A percentile compares a stretch with the other conserved stretches of the same genome.
Evolutionary conservation across 2,797 vertebrate species (phyloP).

Genomic region (Balearica regulorum): DNA sequence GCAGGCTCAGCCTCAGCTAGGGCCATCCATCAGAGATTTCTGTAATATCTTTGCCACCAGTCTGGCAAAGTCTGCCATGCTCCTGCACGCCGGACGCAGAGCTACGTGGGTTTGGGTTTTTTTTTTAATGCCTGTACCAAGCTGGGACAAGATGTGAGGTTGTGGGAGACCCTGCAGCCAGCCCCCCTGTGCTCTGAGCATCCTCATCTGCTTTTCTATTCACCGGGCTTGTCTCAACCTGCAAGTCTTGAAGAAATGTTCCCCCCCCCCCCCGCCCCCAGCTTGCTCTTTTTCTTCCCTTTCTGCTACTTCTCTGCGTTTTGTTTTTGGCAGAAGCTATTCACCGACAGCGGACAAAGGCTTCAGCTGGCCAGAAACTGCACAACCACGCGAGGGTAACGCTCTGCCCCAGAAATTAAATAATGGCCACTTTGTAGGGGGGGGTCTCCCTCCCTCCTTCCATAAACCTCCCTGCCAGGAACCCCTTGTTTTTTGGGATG

Average conservation of each 20-base stretch:
- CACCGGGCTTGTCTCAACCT: constrained; percentile 17
- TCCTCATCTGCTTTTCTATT: not conserved
- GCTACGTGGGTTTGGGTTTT: fast-evolving
- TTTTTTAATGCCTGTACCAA: not conserved
- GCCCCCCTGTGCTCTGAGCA: not conserved
- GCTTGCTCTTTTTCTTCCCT: not conserved
- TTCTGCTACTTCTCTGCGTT: not conserved
- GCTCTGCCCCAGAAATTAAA: not conserved
- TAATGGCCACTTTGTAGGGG: not conserved
- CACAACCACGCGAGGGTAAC: not conserved
- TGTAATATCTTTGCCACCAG: too few species aligned
- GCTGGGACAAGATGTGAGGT: not conserved
- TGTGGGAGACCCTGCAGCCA: not conserved
- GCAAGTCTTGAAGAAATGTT: not conserved
- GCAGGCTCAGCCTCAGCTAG: not conserved
- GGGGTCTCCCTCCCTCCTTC: not conserved
- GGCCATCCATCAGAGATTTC: not conserved
- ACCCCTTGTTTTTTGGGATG: not conserved
- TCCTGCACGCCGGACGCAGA: not conserved
- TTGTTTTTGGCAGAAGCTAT: not conserved
- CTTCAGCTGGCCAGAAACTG: not conserved
- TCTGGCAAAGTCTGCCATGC: not conserved
- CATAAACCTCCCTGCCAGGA: not conserved
- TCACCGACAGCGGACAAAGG: not conserved
- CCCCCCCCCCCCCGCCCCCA: not conserved